Evolutionary conservation across 2,113 vertebrate genomes (phyloP).

Genomic region (Micronisus gabar): DNA sequence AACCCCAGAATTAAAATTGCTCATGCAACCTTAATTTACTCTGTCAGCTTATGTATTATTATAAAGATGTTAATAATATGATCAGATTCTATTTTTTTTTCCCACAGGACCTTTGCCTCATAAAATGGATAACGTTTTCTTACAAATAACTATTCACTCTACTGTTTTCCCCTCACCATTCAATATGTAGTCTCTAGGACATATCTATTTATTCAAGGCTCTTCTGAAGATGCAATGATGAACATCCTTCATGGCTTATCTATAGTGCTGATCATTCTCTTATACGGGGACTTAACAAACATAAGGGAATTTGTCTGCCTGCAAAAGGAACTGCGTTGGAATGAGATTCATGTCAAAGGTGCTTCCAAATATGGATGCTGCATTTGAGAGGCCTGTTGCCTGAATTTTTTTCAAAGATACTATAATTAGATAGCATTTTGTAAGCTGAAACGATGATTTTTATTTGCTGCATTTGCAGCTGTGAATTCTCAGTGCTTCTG

Average conservation of each 20-base stretch:
- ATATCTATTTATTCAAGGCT: background rate
- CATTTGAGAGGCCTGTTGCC: background rate
- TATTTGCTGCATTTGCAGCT: background rate
- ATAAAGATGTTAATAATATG: background rate
- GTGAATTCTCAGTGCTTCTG: background rate
- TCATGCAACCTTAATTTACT: background rate
- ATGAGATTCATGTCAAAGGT: background rate
- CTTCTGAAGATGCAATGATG: background rate
- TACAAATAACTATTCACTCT: background rate
- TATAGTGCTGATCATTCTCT: background rate
- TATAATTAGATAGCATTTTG: background rate
- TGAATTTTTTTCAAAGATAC: background rate
- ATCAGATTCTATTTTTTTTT: background rate
- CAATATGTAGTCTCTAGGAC: background rate
- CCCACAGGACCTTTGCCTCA: background rate
- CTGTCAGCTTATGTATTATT: background rate
- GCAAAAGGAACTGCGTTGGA: background rate
- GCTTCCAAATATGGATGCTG: background rate
- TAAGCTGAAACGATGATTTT: background rate
- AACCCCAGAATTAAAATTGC: background rate
- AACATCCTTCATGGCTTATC: background rate
- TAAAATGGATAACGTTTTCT: background rate
- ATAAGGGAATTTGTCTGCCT: background rate
- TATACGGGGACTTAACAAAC: background rate
- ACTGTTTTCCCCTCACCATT: background rate